These are phyloP conservation scores for Ferdinandea cuprea DNA, from an alignment of 2,888 invertebrate genomes.

Conservation along the genomic window DNA sequence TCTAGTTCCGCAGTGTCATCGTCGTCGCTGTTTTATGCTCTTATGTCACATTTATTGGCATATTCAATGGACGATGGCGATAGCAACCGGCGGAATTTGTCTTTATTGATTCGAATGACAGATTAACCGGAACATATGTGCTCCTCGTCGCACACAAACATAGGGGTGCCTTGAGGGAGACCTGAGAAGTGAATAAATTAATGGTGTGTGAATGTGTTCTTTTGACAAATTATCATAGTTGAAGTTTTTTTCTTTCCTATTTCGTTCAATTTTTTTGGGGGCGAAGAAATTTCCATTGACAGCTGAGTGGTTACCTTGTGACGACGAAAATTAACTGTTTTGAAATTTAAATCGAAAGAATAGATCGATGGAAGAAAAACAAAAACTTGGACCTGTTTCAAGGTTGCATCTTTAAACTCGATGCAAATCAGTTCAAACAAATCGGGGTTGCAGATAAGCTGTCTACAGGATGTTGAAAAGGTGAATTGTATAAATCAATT, in stretches of 20 bases:
- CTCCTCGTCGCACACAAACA: background rate
- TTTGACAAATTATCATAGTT: slow-evolving; percentile 31
- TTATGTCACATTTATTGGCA: slow-evolving; percentile 61
- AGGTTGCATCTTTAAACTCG: slow-evolving; percentile 8
- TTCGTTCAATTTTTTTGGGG: background rate
- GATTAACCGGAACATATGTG: slow-evolving; percentile 31
- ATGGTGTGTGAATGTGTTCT: slow-evolving; percentile 24
- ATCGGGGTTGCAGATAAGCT: slow-evolving; percentile 8
- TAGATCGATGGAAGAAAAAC: background rate
- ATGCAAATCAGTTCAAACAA: slow-evolving; percentile 19
- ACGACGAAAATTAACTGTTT: slow-evolving; percentile 5
- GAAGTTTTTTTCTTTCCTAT: background rate
- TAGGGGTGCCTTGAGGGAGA: background rate
- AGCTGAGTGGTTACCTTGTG: slow-evolving; percentile 54
- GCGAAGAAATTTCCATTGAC: slow-evolving; percentile 17
- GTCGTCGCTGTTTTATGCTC: too few relatives aligned
- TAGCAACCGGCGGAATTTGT: slow-evolving; percentile 11
- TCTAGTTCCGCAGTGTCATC: slow-evolving; percentile 71
- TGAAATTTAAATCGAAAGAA: slow-evolving; percentile 23
- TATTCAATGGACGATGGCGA: slow-evolving; percentile 41
- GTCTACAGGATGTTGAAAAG: slow-evolving; percentile 20
- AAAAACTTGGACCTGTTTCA: slow-evolving; percentile 35
- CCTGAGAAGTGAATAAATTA: slow-evolving; percentile 9
- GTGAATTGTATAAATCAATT: background rate
- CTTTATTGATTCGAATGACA: slow-evolving; percentile 14